A percentile compares a stretch with the other conserved stretches of the same genome.
Evolutionary conservation across 2,888 invertebrate genomes (phyloP).

Genomic region (Eulithis testata): DNA sequence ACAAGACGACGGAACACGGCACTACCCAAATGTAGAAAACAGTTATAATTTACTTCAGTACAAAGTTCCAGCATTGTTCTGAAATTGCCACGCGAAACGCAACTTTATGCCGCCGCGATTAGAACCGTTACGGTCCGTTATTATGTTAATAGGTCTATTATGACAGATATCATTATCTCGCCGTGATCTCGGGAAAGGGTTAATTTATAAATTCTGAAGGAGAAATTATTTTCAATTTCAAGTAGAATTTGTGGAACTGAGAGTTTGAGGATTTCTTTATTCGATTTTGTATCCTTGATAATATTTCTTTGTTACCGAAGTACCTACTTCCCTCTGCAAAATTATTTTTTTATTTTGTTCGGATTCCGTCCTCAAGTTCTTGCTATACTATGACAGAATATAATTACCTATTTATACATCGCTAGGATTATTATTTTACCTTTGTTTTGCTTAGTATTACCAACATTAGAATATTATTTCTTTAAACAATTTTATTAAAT

Average conservation of each 20-base stretch:
- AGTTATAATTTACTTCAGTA: slow-evolving; percentile 40
- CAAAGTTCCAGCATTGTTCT: slow-evolving; percentile 37
- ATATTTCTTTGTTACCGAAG: too few relatives aligned
- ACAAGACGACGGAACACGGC: slow-evolving; percentile 20
- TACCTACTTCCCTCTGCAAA: neutral
- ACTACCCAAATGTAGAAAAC: slow-evolving; percentile 34
- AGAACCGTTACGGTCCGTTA: slow-evolving; percentile 46
- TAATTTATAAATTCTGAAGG: slow-evolving; percentile 55
- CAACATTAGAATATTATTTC: too few relatives aligned
- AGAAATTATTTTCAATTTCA: slow-evolving; percentile 52
- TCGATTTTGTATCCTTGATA: slow-evolving; percentile 18
- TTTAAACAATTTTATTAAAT: too few relatives aligned
- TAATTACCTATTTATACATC: too few relatives aligned
- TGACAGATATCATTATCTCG: slow-evolving; percentile 59
- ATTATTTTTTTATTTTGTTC: neutral
- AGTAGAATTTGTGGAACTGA: slow-evolving; percentile 37
- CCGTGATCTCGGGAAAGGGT: slow-evolving; percentile 53
- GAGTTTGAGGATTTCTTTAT: slow-evolving; percentile 23
- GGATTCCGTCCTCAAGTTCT: neutral
- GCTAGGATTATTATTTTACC: too few relatives aligned
- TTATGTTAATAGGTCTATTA: slow-evolving; percentile 63
- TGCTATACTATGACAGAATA: too few relatives aligned
- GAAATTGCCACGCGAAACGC: slow-evolving; percentile 20
- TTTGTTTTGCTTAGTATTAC: too few relatives aligned
- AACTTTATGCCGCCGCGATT: slow-evolving; percentile 24